Evolutionary conservation across 2,888 invertebrate species (phyloP).

Genomic region (Drosophila dives): DNA sequence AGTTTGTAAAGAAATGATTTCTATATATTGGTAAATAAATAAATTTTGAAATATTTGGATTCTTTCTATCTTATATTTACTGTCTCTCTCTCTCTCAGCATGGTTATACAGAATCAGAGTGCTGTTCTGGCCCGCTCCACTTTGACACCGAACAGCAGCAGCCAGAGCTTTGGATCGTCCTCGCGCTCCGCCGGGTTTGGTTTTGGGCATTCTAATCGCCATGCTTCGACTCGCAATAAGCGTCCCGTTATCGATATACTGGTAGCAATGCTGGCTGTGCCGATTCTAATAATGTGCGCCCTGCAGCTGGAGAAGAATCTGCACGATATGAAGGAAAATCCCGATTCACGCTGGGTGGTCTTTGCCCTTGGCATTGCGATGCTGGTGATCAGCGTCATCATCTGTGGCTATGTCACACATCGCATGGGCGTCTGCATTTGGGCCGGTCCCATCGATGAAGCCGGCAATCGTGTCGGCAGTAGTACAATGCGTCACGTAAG

Average conservation of each 20-base stretch:
- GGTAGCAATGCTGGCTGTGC: slow-evolving; percentile 85
- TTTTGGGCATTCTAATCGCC: slow-evolving; percentile 18
- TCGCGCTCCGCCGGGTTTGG: slow-evolving; percentile 21
- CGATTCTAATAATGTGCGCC: slow-evolving; percentile 84
- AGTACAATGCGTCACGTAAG: slow-evolving; percentile 76
- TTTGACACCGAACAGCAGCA: slow-evolving; percentile 61
- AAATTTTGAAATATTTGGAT: neutral
- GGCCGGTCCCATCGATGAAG: slow-evolving; percentile 84
- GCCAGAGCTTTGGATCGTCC: slow-evolving; percentile 51
- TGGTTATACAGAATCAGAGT: slow-evolving; percentile 82
- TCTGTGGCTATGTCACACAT: slow-evolving; percentile 85
- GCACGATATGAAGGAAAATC: slow-evolving; percentile 83
- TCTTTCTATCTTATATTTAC: neutral
- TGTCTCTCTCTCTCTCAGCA: slow-evolving; percentile 56
- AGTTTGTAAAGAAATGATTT: neutral
- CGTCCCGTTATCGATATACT: slow-evolving; percentile 84
- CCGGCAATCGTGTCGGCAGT: slow-evolving; percentile 72
- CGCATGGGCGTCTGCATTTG: slow-evolving; percentile 85
- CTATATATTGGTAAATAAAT: neutral
- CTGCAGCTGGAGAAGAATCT: slow-evolving; percentile 85
- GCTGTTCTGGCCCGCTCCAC: slow-evolving; percentile 75
- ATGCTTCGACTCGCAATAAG: slow-evolving; percentile 68
- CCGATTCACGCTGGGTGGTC: slow-evolving; percentile 84
- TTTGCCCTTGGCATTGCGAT: slow-evolving; percentile 85
- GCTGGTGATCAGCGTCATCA: slow-evolving; percentile 84